These are phyloP conservation scores for Probosciger aterrimus DNA, from an alignment of 2,113 vertebrate genomes.

Conservation along the genomic window DNA sequence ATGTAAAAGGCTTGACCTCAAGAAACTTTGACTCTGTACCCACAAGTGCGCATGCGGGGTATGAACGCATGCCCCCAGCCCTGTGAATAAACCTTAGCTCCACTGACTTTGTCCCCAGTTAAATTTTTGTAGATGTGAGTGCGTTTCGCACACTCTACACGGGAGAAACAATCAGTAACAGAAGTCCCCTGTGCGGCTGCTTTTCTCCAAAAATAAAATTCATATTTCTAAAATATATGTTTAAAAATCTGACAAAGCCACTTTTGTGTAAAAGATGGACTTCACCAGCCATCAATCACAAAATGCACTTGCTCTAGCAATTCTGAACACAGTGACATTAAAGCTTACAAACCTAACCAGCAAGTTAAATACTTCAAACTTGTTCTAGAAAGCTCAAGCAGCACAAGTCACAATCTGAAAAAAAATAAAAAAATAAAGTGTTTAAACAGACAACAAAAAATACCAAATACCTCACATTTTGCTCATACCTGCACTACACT, in stretches of 20 bases:
- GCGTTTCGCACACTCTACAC: neutral
- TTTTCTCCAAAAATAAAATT: neutral
- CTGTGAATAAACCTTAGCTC: neutral
- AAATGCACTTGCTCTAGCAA: neutral
- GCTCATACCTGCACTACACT: neutral
- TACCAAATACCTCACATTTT: neutral
- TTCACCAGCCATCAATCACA: neutral
- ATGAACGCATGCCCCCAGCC: neutral
- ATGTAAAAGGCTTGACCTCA: neutral
- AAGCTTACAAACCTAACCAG: neutral
- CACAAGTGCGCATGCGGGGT: too few relatives aligned
- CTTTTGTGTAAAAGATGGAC: neutral
- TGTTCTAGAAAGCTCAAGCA: neutral
- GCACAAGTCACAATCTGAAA: too few relatives aligned
- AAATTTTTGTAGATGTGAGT: neutral
- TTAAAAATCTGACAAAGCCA: neutral
- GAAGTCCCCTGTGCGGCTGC: fast-evolving
- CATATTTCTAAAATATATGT: fast-evolving
- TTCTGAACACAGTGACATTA: neutral
- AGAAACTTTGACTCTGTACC: neutral
- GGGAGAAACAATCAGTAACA: neutral
- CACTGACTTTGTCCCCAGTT: neutral
- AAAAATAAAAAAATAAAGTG: too few relatives aligned
- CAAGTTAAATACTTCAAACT: neutral
- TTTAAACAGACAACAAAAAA: neutral